A percentile compares a stretch with the other conserved stretches of the same genome.
Evolutionary conservation across 2,113 vertebrate species (phyloP).

Genomic region (Pardalotus punctatus): DNA sequence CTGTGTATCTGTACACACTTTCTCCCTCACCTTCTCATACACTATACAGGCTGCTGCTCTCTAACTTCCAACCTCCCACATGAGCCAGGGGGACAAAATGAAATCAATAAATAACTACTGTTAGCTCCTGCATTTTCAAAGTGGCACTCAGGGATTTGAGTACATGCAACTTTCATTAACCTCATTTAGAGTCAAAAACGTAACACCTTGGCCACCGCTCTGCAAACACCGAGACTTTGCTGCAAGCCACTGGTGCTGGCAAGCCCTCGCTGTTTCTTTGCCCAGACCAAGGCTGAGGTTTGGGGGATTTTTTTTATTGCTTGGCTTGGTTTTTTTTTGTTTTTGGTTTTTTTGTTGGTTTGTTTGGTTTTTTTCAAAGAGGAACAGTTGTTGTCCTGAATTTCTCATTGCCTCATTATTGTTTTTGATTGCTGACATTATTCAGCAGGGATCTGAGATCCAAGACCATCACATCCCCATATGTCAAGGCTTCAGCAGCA

Average conservation of each 20-base stretch:
- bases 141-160: not conserved
- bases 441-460: not conserved
- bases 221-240: not conserved
- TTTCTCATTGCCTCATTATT: not conserved
- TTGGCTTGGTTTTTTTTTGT: not conserved
- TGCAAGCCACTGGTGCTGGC: not conserved
- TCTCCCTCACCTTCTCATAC: not conserved
- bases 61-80: not conserved
- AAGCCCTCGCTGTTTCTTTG: not conserved
- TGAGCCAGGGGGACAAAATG: not conserved
- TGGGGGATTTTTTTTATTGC: not conserved
- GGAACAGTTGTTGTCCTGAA: not conserved
- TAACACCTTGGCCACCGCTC: not conserved
- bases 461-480: not conserved
- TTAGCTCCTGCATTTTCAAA: conserved; percentile 45
- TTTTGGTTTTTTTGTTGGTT: not conserved
- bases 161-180: conserved; percentile 44
- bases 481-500: not conserved
- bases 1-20: rapidly evolving
- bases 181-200: not conserved
- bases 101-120: conserved; percentile 43
- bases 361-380: not conserved
- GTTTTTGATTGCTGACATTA: not conserved
- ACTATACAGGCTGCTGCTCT: not conserved
- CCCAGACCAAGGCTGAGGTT: not conserved